These are phyloP conservation scores for Hyles vespertilio DNA, from an alignment of 1,140 invertebrate species.

Conservation along the genomic window DNA sequence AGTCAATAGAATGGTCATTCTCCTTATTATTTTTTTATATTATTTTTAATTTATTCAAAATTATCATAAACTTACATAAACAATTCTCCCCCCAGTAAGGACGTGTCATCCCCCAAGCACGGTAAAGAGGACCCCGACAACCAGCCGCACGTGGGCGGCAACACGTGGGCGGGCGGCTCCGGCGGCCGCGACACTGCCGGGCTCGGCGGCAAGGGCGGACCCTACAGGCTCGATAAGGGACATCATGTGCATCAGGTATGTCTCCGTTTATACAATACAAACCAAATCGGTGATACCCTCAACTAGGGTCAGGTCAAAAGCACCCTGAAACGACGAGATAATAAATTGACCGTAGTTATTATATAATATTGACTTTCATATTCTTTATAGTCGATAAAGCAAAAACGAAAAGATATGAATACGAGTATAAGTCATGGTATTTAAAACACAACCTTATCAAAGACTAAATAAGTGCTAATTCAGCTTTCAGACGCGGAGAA, in stretches of 20 bases:
- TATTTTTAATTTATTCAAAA: background rate
- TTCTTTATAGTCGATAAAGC: too few species aligned
- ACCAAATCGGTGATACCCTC: too few species aligned
- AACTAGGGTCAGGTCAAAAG: too few species aligned
- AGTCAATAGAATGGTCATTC: background rate
- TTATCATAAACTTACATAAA: background rate
- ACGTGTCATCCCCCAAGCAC: conserved; percentile 90
- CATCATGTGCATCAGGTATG: conserved; percentile 92
- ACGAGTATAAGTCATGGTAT: too few species aligned
- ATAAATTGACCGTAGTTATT: too few species aligned
- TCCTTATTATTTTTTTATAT: background rate
- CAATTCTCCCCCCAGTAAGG: conserved; percentile 45
- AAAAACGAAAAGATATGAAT: too few species aligned
- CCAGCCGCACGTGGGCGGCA: conserved; percentile 95
- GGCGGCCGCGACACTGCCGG: conserved; percentile 96
- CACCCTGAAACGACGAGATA: too few species aligned
- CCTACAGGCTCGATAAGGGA: conserved; percentile 93
- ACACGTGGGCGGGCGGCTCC: conserved; percentile 96
- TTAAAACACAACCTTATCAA: too few species aligned
- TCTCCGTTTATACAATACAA: too few species aligned
- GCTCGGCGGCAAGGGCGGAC: conserved; percentile 93
- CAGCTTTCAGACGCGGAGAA: conserved; percentile 93
- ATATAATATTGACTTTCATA: too few species aligned
- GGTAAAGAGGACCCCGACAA: conserved; percentile 94
- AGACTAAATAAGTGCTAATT: background rate